Evolutionary conservation across 2,113 vertebrate species (phyloP), one percentile per base, ranked within the genome.

Genomic region (Mirza zaza): DNA sequence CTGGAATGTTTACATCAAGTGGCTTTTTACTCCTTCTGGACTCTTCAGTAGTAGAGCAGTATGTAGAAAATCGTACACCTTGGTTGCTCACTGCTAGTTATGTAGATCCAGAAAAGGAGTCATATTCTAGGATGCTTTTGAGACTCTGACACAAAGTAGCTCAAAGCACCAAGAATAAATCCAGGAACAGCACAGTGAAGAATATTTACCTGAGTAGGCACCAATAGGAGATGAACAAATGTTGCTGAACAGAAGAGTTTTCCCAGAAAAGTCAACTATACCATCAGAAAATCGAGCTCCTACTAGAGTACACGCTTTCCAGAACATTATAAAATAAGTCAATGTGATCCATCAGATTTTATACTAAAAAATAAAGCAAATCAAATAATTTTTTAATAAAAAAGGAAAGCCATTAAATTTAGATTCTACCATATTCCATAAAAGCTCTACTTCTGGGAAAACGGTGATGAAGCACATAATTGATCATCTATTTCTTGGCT

Each of bases 101-200:
- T 18, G 57, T 39, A 32, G 42, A 94, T 63, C 34, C 75, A 95
- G 75, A 95, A 97, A 93, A 97, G 39, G 42, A 95, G 45, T 50
- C 50, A 95, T 23, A 89, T 36, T 91, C 70, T 68, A 96, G 52
- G 50, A 86, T 87, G 68, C n/a, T 90, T 77, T 36, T 73, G 57
- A 92, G 34, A 79, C 39, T 36, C 70, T 67, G n/a, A 92, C 73
- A 94, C 84, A 97, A 93, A 90, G 61, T 34, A 96, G 70, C 57
- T 92, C 63, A 90, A 88, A 94, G 68, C 32, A 96, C 48, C 82
- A 91, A 92, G 32, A 95, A 86, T 61, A 97, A 90, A 92, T 70
- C 29, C 92, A 93, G 39, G 34, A 93, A 75, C 2, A 80, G 10
- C n/a, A 93, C 7, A 80, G 23, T 92, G 70, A 97, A 80, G 7